These are phyloP conservation scores for Daptonema setosum DNA, from an alignment of 2,888 invertebrate genomes.

Conservation along the genomic window DNA sequence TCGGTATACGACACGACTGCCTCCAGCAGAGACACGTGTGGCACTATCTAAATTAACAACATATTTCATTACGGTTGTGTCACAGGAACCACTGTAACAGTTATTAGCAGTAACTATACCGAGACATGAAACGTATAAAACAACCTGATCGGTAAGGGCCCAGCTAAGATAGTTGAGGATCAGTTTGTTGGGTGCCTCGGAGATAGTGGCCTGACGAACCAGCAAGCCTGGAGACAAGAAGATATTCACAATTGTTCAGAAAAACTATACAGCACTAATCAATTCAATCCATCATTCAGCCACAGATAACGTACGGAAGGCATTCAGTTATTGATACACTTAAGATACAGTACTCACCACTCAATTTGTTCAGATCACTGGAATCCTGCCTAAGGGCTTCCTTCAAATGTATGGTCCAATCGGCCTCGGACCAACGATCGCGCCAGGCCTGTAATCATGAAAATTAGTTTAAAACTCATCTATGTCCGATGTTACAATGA, in stretches of 20 bases:
- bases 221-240: constrained; percentile 5
- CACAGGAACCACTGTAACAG: neutral
- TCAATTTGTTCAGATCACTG: constrained; percentile 4
- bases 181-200: constrained; percentile 9
- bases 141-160: constrained; percentile 5
- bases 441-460: constrained; percentile 9
- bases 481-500: too few relatives aligned
- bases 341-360: too few relatives aligned
- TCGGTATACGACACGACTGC: constrained; percentile 6
- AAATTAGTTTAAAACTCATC: too few relatives aligned
- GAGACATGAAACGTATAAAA: neutral
- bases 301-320: too few relatives aligned
- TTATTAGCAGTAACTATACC: neutral
- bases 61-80: neutral
- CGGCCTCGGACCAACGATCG: constrained; percentile 9
- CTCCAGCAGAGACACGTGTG: constrained; percentile 5
- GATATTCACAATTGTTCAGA: neutral
- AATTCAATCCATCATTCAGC: too few relatives aligned
- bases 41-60: constrained; percentile 1
- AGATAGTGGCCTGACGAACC: constrained; percentile 8
- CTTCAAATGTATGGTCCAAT: constrained; percentile 7
- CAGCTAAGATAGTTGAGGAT: constrained; percentile 9
- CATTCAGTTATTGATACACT: too few relatives aligned
- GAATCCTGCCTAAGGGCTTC: constrained; percentile 2
- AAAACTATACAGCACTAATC: too few relatives aligned